phyloP scores from a whole-genome alignment of 2,888 invertebrate genomes.

The Archaeoteleia sp. region DNA sequence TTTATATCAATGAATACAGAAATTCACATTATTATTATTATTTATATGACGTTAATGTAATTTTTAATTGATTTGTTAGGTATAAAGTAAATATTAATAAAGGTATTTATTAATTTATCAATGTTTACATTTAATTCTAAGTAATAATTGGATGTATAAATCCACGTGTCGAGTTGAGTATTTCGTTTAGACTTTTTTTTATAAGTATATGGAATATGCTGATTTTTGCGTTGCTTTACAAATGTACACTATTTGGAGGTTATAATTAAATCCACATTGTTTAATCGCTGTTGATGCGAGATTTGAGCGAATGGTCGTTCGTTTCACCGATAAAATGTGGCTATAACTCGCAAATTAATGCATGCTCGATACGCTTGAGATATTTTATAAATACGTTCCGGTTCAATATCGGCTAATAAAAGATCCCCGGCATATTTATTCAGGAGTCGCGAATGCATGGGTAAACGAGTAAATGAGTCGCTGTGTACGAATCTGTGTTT shows the following conservation, averaged over 20 bases:
- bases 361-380: conserved; percentile 50
- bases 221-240: no score
- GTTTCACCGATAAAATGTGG: conserved; percentile 44
- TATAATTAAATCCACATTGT: conserved; percentile 33
- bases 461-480: conserved; percentile 54
- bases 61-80: no score
- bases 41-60: no score
- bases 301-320: conserved; percentile 25
- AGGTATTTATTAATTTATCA: no score
- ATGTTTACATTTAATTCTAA: no score
- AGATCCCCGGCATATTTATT: conserved; percentile 51
- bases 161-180: no score
- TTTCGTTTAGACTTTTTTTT: no score
- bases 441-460: conserved; percentile 48
- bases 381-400: conserved; percentile 53
- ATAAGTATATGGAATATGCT: no score
- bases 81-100: no score
- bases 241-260: conserved; percentile 1
- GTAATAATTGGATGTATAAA: no score
- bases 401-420: conserved; percentile 52
- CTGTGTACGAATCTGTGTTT: conserved; percentile 44
- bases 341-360: conserved; percentile 48
- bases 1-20: no score
- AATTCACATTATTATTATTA: no score
- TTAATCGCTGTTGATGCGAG: conserved; percentile 17